These are phyloP conservation scores for Clarias platycephalus DNA, from an alignment of 2,797 vertebrate species.

Conservation along the genomic window DNA sequence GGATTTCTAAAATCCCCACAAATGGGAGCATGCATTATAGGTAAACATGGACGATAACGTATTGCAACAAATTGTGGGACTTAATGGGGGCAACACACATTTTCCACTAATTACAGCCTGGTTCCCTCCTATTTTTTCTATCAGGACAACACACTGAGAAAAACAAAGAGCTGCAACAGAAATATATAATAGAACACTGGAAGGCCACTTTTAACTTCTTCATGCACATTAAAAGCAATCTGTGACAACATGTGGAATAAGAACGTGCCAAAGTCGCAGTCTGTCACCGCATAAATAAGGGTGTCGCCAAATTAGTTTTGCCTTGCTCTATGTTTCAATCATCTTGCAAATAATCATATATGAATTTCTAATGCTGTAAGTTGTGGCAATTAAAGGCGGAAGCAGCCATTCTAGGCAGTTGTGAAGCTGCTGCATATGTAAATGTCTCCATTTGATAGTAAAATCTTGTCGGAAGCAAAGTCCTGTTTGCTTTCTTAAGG, in stretches of 20 bases:
- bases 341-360: not conserved
- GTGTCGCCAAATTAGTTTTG: not conserved
- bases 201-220: conserved; percentile 32
- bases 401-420: not conserved
- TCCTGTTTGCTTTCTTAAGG: not conserved
- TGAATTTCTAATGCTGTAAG: not conserved
- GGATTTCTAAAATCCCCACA: not conserved
- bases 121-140: not conserved
- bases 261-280: conserved; percentile 19
- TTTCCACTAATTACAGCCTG: not conserved
- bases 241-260: conserved; percentile 27
- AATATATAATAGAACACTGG: conserved; percentile 11
- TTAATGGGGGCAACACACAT: not conserved
- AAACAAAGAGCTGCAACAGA: conserved; percentile 16
- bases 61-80: not conserved
- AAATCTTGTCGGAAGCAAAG: not conserved
- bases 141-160: conserved; percentile 13
- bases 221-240: conserved; percentile 39
- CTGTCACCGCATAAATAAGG: conserved; percentile 30
- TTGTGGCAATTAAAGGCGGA: not conserved
- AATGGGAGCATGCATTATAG: not conserved
- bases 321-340: not conserved
- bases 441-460: conserved; percentile 1
- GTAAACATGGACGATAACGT: not conserved
- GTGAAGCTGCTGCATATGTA: not conserved